Percentiles rank a stretch among this genome's conserved stretches.
These are phyloP conservation scores for Drosophila kanekoi DNA, from an alignment of 2,888 invertebrate genomes.

Conservation along the genomic window DNA sequence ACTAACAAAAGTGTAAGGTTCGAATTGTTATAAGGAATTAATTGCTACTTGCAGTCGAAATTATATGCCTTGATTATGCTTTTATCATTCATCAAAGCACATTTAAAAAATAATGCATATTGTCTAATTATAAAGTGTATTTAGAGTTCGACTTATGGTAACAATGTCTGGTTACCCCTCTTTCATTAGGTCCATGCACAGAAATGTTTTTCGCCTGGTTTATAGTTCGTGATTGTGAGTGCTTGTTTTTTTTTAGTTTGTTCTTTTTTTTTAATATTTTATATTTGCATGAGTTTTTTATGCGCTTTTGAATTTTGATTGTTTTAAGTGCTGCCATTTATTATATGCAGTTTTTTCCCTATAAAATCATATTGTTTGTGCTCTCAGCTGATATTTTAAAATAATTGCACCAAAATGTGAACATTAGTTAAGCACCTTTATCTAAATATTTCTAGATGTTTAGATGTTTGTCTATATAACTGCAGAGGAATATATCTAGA, in stretches of 20 bases:
- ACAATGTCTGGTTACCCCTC: too few relatives aligned
- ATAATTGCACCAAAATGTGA: too few relatives aligned
- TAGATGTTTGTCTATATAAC: too few relatives aligned
- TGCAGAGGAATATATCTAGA: too few relatives aligned
- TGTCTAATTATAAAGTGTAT: background rate
- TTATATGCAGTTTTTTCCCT: background rate
- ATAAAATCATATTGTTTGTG: background rate
- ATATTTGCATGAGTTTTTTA: background rate
- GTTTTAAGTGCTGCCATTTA: conserved; percentile 6
- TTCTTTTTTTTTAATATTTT: background rate
- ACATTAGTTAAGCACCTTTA: too few relatives aligned
- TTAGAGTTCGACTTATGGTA: background rate
- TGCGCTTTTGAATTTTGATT: conserved; percentile 3
- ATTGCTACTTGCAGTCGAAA: too few relatives aligned
- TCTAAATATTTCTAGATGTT: too few relatives aligned
- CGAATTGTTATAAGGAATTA: too few relatives aligned
- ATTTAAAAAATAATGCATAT: too few relatives aligned
- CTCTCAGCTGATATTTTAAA: background rate
- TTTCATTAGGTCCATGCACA: background rate
- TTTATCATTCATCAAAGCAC: too few relatives aligned
- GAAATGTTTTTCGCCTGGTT: background rate
- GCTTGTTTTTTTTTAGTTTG: background rate
- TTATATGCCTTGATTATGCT: too few relatives aligned
- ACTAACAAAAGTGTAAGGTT: too few relatives aligned
- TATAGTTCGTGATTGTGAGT: background rate